These are phyloP conservation scores for Zaprionus ornatus DNA, from an alignment of 1,140 invertebrate species.

Conservation along the genomic window DNA sequence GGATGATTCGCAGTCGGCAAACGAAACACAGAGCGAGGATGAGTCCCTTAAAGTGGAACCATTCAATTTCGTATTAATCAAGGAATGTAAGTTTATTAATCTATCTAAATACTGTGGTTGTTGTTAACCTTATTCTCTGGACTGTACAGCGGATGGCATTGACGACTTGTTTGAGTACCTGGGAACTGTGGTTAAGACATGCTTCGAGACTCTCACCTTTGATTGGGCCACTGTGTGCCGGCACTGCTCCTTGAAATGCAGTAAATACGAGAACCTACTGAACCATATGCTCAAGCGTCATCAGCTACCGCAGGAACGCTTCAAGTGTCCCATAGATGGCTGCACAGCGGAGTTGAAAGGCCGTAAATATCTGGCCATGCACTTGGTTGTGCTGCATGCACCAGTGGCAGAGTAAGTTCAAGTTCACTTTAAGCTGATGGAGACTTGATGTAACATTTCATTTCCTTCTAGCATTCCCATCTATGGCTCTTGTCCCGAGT, in stretches of 20 bases:
- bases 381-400: slow-evolving; percentile 68
- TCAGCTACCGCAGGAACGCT: slow-evolving; percentile 25
- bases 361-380: slow-evolving; percentile 56
- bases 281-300: slow-evolving; percentile 44
- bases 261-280: slow-evolving; percentile 52
- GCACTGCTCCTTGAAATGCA: slow-evolving; percentile 54
- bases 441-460: background rate
- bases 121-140: background rate
- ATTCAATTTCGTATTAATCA: slow-evolving; percentile 63
- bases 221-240: slow-evolving; percentile 54
- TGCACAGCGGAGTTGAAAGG: slow-evolving; percentile 45
- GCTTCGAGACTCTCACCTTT: slow-evolving; percentile 66
- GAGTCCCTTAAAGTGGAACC: slow-evolving; percentile 51
- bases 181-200: slow-evolving; percentile 58
- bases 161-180: slow-evolving; percentile 61
- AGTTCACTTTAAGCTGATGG: background rate
- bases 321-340: slow-evolving; percentile 55
- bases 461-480: slow-evolving; percentile 57
- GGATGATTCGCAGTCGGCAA: slow-evolving; percentile 11
- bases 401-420: slow-evolving; percentile 64
- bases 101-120: background rate
- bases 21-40: slow-evolving; percentile 55
- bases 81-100: slow-evolving; percentile 43
- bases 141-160: slow-evolving; percentile 53
- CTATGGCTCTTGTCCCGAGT: slow-evolving; percentile 73